phyloP scores from a whole-genome alignment of 2,888 invertebrate genomes.

The Pherbina coryleti region DNA sequence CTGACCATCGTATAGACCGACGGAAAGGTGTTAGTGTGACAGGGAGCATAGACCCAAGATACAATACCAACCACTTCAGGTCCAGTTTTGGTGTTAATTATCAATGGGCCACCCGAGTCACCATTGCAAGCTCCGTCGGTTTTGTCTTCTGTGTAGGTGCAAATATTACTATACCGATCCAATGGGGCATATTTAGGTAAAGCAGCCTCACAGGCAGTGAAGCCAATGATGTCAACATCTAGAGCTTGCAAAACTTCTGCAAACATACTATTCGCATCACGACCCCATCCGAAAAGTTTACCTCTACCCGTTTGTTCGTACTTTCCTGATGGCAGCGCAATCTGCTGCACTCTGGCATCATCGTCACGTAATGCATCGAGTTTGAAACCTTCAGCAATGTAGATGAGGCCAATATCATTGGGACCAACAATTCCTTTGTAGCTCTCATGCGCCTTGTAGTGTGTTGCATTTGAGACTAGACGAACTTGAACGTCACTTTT shows the following conservation, averaged over 20 bases:
- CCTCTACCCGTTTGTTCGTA: slow-evolving; percentile 49
- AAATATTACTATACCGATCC: slow-evolving; percentile 52
- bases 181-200: slow-evolving; percentile 52
- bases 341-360: slow-evolving; percentile 49
- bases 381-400: slow-evolving; percentile 54
- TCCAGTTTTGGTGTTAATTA: slow-evolving; percentile 41
- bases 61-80: slow-evolving; percentile 68
- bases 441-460: slow-evolving; percentile 59
- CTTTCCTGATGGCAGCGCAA: slow-evolving; percentile 51
- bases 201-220: slow-evolving; percentile 45
- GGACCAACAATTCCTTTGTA: slow-evolving; percentile 64
- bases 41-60: slow-evolving; percentile 71
- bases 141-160: slow-evolving; percentile 58
- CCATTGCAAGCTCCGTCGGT: slow-evolving; percentile 67
- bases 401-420: slow-evolving; percentile 73
- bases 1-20: slow-evolving; percentile 68
- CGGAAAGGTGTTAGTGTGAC: slow-evolving; percentile 64
- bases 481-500: slow-evolving; percentile 54
- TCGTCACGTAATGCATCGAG: slow-evolving; percentile 55
- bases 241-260: slow-evolving; percentile 59
- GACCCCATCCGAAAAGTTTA: slow-evolving; percentile 63
- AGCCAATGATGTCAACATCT: slow-evolving; percentile 53
- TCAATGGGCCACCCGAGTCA: slow-evolving; percentile 66
- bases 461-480: slow-evolving; percentile 45
- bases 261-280: slow-evolving; percentile 52